Percentiles rank a stretch among this genome's conserved stretches.
phyloP scores from a whole-genome alignment of 2,113 vertebrate species.

The Phyllostomus hastatus region DNA sequence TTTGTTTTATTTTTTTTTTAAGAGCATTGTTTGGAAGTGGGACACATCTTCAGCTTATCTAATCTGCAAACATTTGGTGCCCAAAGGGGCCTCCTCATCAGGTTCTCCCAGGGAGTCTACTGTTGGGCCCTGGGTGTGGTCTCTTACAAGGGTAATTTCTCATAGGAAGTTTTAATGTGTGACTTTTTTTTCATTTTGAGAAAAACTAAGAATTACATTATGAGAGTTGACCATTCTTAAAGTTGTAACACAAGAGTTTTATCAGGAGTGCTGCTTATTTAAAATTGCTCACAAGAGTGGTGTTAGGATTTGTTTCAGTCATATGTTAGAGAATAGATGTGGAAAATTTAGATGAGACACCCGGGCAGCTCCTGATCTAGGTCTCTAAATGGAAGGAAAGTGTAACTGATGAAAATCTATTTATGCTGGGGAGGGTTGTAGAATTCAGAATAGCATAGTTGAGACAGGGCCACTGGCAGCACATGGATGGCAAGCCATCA shows the following conservation, averaged over 20 bases:
- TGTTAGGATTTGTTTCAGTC: neutral
- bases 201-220: neutral
- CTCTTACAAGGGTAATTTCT: neutral
- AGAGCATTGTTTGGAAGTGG: neutral
- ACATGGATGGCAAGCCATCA: rapidly evolving
- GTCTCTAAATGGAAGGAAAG: neutral
- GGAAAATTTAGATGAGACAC: neutral
- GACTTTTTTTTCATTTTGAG: neutral
- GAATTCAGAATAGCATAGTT: too few relatives aligned
- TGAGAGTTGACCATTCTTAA: neutral
- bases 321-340: neutral
- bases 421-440: too few relatives aligned
- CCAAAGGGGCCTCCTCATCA: neutral
- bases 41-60: neutral
- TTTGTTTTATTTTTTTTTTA: neutral
- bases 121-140: neutral
- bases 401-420: neutral
- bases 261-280: neutral
- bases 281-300: neutral
- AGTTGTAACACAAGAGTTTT: neutral
- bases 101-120: neutral
- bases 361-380: neutral
- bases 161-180: neutral
- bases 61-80: neutral
- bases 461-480: neutral